Percentiles rank a stretch among this genome's conserved stretches.
These are phyloP conservation scores for Geophilus truncorum DNA, from an alignment of 2,888 invertebrate species.

Conservation along the genomic window DNA sequence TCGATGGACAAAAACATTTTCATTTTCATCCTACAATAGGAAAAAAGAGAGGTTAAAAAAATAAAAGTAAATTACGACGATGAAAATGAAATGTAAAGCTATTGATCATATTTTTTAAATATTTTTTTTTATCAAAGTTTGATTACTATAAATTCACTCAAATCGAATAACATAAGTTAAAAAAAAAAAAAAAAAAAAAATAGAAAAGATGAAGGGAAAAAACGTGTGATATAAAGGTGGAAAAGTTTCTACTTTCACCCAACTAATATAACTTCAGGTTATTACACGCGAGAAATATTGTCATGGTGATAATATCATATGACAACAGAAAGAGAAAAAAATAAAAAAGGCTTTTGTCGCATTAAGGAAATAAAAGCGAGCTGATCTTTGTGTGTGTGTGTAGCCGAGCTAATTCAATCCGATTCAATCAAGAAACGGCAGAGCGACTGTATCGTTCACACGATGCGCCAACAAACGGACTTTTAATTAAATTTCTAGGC, in stretches of 20 bases:
- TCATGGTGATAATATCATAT: background rate
- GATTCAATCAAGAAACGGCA: slow-evolving; percentile 13
- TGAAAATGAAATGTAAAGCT: background rate
- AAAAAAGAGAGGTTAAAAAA: background rate
- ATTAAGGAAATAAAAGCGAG: slow-evolving; percentile 3
- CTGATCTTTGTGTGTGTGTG: background rate
- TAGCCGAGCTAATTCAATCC: slow-evolving; percentile 21
- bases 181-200: background rate
- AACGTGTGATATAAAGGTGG: background rate
- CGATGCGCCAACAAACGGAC: slow-evolving; percentile 7
- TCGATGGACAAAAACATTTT: background rate
- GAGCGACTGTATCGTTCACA: slow-evolving; percentile 13
- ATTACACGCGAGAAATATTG: background rate
- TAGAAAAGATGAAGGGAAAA: background rate
- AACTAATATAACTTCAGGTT: background rate
- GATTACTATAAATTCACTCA: background rate
- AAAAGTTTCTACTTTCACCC: background rate
- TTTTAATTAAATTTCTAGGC: slow-evolving; percentile 27
- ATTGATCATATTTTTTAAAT: background rate
- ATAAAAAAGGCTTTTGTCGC: background rate
- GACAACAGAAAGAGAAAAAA: background rate
- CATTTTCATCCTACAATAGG: background rate
- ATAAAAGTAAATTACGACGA: background rate
- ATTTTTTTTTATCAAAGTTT: background rate
- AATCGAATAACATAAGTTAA: background rate